These are phyloP conservation scores for Pseudochromis fuscus DNA, from an alignment of 2,797 vertebrate species.

Conservation along the genomic window DNA sequence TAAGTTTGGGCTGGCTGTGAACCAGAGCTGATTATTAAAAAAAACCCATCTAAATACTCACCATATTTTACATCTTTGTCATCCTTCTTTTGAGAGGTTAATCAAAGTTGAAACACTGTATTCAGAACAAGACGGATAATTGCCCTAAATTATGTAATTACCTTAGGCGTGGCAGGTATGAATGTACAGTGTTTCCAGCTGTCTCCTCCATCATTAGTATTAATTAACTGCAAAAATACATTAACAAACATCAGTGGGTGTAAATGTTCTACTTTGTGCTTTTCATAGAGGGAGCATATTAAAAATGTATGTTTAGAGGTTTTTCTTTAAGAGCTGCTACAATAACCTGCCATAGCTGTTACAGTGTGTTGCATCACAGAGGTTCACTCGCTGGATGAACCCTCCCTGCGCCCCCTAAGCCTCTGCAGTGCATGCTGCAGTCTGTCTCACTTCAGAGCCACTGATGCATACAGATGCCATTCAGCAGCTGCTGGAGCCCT, in stretches of 20 bases:
- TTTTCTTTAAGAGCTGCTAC: neutral
- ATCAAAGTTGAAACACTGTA: neutral
- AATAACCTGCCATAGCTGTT: conserved; percentile 52
- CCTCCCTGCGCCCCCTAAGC: conserved; percentile 42
- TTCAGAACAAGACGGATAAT: conserved; percentile 5
- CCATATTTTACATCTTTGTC: neutral
- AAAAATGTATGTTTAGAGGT: conserved; percentile 5
- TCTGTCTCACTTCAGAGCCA: conserved; percentile 68
- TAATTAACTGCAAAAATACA: conserved; percentile 17
- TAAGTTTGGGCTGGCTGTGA: neutral
- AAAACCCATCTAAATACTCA: too few relatives aligned
- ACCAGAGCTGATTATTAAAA: neutral
- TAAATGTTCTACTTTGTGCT: neutral
- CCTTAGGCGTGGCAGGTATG: neutral
- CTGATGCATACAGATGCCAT: conserved; percentile 73
- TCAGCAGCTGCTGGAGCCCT: conserved; percentile 65
- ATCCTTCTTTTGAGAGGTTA: neutral
- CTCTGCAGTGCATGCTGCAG: conserved; percentile 75
- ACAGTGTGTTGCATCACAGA: conserved; percentile 74
- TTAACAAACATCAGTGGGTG: neutral
- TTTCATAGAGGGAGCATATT: conserved; percentile 10
- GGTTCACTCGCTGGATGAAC: conserved; percentile 39
- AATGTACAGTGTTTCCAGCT: conserved; percentile 1
- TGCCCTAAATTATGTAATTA: conserved; percentile 8
- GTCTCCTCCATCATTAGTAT: neutral